Percentiles rank a stretch among this genome's conserved stretches.
These are phyloP conservation scores for Phytoseiulus persimilis DNA, from an alignment of 2,888 invertebrate genomes.

Conservation along the genomic window DNA sequence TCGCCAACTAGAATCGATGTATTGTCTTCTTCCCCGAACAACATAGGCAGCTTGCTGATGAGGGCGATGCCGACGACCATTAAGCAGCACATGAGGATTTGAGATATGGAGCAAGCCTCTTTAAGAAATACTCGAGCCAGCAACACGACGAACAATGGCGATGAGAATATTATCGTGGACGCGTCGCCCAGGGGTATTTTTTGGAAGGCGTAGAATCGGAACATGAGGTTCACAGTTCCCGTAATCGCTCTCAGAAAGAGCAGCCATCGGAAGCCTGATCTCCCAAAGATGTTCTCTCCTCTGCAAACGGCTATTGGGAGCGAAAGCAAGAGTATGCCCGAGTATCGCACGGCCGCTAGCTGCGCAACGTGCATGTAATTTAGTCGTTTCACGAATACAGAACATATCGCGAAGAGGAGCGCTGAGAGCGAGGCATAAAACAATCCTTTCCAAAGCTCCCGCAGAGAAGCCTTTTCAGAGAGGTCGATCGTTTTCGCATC, in stretches of 20 bases:
- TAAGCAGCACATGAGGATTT: conserved; percentile 68
- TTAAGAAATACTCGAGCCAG: conserved; percentile 60
- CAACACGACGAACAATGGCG: conserved; percentile 82
- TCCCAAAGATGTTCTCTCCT: conserved; percentile 67
- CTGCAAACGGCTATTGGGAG: conserved; percentile 75
- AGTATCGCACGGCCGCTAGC: conserved; percentile 73
- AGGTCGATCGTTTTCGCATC: background rate
- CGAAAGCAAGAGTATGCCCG: conserved; percentile 74
- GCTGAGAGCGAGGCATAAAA: conserved; percentile 59
- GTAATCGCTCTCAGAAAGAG: conserved; percentile 70
- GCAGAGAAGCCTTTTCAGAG: background rate
- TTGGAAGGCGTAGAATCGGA: conserved; percentile 81
- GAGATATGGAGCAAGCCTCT: conserved; percentile 78
- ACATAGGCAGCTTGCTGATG: conserved; percentile 71
- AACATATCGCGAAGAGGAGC: conserved; percentile 78
- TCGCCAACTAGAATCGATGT: background rate
- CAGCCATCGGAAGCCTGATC: conserved; percentile 64
- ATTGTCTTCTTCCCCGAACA: conserved; percentile 58
- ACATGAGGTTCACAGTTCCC: conserved; percentile 75
- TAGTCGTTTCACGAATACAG: conserved; percentile 79
- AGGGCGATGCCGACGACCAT: conserved; percentile 76
- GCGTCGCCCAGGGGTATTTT: conserved; percentile 86
- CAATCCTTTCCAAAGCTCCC: conserved; percentile 44
- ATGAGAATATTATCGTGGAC: conserved; percentile 80
- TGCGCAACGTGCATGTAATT: conserved; percentile 74